Conservation (phyloP, 1,140 invertebrate genomes). For the Oscheius sp. region DNA sequence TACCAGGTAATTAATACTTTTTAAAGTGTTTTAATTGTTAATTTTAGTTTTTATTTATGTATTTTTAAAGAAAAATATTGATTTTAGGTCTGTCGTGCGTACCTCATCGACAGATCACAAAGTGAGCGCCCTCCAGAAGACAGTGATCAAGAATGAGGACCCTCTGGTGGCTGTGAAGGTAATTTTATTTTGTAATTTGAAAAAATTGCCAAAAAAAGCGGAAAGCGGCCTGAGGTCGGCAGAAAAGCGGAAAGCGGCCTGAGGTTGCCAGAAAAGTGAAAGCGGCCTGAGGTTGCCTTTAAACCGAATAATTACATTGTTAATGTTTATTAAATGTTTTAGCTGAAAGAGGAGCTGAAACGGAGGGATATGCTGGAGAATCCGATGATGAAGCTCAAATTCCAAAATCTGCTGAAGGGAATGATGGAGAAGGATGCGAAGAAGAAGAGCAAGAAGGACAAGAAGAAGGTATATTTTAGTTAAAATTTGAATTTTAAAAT, state of each 20-base stretch:
- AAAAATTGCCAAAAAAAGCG: too few relatives aligned
- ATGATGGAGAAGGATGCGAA: constrained; percentile 18
- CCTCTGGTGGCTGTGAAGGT: constrained; percentile 36
- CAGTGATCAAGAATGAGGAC: constrained; percentile 30
- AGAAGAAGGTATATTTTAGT: constrained; percentile 3
- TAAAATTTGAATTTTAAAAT: background rate
- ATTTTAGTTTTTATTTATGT: background rate
- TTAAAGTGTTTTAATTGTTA: too few relatives aligned
- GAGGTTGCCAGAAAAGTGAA: background rate
- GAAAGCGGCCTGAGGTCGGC: background rate
- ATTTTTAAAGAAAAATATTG: too few relatives aligned
- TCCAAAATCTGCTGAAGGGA: constrained; percentile 18
- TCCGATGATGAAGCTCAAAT: constrained; percentile 21
- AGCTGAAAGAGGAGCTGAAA: constrained; percentile 20
- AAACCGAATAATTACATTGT: background rate
- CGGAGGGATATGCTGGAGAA: constrained; percentile 30
- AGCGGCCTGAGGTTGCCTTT: background rate
- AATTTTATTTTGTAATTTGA: background rate
- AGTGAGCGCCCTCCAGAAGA: constrained; percentile 23
- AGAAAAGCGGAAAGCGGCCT: background rate
- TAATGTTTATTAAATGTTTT: background rate
- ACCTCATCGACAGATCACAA: background rate
- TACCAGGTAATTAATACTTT: constrained; percentile 1
- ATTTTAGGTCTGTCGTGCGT: background rate
- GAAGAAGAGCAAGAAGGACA: constrained; percentile 10